Percentiles rank a stretch among this genome's conserved stretches.
phyloP scores from a whole-genome alignment of 1,140 invertebrate genomes.

The Andricus grossulariae region DNA sequence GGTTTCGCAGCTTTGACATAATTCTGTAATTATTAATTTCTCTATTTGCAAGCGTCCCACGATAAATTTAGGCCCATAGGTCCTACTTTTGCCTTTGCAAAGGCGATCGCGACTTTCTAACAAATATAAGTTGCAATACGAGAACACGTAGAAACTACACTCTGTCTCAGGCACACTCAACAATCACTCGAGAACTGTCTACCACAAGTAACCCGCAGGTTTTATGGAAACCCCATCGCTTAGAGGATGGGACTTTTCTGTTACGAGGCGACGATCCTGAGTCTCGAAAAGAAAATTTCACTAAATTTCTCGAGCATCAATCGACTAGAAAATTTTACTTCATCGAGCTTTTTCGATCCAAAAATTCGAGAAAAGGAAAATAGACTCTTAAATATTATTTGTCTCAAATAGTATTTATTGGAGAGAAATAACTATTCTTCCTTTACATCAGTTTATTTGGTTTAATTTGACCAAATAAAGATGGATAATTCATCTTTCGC shows the following conservation, averaged over 20 bases:
- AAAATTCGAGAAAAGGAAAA: background rate
- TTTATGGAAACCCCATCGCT: background rate
- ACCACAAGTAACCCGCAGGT: slow-evolving; percentile 22
- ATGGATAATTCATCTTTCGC: background rate
- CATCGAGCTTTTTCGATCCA: background rate
- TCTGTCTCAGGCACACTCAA: slow-evolving; percentile 18
- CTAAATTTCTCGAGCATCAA: background rate
- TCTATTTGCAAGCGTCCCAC: slow-evolving; percentile 4
- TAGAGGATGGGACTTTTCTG: background rate
- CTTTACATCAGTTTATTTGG: too few species aligned
- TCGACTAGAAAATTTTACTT: background rate
- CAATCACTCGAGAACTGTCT: slow-evolving; percentile 23
- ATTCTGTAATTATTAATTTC: background rate
- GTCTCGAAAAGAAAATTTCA: background rate
- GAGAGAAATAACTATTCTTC: too few species aligned
- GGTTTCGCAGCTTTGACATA: background rate
- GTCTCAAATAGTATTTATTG: too few species aligned
- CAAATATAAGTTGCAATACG: slow-evolving; percentile 15
- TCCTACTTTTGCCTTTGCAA: slow-evolving; percentile 2
- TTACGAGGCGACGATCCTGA: background rate
- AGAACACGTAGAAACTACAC: slow-evolving; percentile 22
- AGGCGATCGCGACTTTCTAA: background rate
- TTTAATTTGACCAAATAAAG: too few species aligned
- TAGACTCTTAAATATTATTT: too few species aligned
- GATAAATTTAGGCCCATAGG: slow-evolving; percentile 26